Evolutionary conservation across 23 tunicate species (phyloP).

Genomic region (Ascidia mentula): DNA sequence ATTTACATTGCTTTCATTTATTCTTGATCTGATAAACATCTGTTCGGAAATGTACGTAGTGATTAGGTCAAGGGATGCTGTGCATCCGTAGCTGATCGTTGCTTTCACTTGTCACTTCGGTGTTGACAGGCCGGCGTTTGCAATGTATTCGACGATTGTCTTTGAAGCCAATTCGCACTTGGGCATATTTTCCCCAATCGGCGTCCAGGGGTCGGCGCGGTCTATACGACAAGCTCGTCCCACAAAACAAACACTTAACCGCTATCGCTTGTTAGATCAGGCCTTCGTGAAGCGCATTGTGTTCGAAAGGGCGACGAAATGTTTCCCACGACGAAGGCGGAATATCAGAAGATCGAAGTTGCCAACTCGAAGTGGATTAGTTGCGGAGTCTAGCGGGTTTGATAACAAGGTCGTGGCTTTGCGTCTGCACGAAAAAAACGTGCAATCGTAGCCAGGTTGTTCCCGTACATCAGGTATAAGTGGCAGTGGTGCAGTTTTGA

Average conservation of each 20-base stretch:
- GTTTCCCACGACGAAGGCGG: conserved; percentile 3
- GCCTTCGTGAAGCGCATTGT: neutral
- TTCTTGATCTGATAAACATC: no score
- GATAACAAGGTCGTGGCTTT: no score
- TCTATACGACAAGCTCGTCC: neutral
- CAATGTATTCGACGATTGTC: neutral
- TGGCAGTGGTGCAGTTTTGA: neutral
- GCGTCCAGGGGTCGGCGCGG: neutral
- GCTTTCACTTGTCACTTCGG: neutral
- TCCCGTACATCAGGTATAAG: no score
- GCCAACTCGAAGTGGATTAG: neutral
- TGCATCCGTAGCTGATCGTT: no score
- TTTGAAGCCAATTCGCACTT: neutral
- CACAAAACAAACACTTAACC: neutral
- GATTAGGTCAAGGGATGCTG: no score
- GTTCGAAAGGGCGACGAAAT: neutral
- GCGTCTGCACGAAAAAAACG: no score
- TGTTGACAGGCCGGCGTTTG: neutral
- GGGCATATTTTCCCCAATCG: no score
- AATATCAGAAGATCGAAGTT: neutral
- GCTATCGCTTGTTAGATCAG: neutral
- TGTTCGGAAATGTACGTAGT: no score
- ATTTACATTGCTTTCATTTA: no score
- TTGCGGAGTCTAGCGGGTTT: neutral
- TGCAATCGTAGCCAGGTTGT: no score